Conservation (phyloP, 1,140 invertebrate species). For the Sycophila sp. region DNA sequence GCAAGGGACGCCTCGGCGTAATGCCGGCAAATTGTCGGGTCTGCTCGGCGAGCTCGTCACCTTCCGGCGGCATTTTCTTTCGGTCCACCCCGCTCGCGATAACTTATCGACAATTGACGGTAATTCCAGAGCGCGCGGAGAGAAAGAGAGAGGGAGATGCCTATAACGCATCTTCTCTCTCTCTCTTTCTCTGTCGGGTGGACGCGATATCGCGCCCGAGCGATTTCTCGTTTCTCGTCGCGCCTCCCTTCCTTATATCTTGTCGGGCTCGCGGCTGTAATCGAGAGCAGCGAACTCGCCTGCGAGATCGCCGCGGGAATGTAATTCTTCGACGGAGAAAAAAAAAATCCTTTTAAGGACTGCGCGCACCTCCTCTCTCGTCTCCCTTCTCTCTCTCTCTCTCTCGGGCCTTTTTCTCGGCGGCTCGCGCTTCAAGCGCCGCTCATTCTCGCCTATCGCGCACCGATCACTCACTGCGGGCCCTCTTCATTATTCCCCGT, state of each 20-base stretch:
- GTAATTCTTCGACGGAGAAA: conserved; percentile 25
- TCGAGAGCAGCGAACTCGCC: conserved; percentile 3
- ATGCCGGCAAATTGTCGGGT: conserved; percentile 55
- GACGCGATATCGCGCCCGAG: conserved; percentile 27
- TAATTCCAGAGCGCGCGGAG: conserved; percentile 47
- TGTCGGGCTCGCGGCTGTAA: conserved; percentile 9
- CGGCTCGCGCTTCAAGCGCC: no score
- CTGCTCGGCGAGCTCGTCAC: conserved; percentile 42
- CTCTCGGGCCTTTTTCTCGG: no score
- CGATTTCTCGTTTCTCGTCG: conserved; percentile 39
- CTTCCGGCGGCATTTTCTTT: conserved; percentile 52
- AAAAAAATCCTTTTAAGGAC: conserved; percentile 15
- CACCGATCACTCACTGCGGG: not conserved
- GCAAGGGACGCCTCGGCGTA: conserved; percentile 33
- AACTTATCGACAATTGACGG: conserved; percentile 55
- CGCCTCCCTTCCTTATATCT: not conserved
- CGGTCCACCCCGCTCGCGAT: conserved; percentile 46
- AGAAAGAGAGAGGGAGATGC: conserved; percentile 6
- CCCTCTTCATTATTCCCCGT: conserved; percentile 13
- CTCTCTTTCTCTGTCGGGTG: no score
- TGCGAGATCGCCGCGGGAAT: conserved; percentile 20
- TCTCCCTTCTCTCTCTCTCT: not conserved
- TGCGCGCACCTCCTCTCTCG: not conserved
- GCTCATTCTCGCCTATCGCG: not conserved
- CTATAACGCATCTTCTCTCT: not conserved